These are phyloP conservation scores for Salpingus planirostris DNA, from an alignment of 2,888 invertebrate genomes.

Conservation along the genomic window DNA sequence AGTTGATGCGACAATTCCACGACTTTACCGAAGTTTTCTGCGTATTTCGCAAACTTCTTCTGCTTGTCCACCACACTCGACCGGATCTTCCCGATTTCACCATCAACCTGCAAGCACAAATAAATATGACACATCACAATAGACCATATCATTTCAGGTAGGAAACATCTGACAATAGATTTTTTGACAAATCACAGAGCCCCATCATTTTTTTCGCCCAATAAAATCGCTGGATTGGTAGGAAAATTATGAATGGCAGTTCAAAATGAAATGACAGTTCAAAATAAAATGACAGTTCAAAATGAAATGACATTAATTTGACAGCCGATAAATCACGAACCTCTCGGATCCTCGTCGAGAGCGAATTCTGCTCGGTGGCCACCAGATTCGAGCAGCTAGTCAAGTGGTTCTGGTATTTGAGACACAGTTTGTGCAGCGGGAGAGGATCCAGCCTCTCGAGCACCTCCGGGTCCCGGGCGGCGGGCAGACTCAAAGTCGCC, in stretches of 20 bases:
- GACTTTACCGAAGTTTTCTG: conserved; percentile 75
- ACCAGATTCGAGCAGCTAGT: conserved; percentile 75
- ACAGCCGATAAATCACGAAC: no score
- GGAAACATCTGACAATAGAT: no score
- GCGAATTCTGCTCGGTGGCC: conserved; percentile 66
- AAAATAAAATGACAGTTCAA: no score
- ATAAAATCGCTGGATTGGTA: no score
- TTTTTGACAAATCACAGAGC: no score
- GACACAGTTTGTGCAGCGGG: conserved; percentile 64
- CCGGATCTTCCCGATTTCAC: conserved; percentile 61
- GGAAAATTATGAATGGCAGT: no score
- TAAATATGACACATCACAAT: conserved; percentile 14
- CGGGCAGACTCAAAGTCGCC: conserved; percentile 76
- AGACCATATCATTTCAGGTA: conserved; percentile 44
- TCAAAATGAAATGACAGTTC: no score
- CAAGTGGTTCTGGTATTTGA: conserved; percentile 76
- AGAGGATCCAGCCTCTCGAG: conserved; percentile 61
- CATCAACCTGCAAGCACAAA: conserved; percentile 65
- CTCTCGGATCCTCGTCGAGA: conserved; percentile 69
- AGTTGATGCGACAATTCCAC: conserved; percentile 77
- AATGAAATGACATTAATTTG: no score
- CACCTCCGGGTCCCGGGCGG: conserved; percentile 79
- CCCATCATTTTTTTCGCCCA: no score
- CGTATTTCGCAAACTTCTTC: conserved; percentile 73
- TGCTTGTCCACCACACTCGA: conserved; percentile 68